These are phyloP conservation scores for Euborellia annulipes DNA, from an alignment of 1,140 invertebrate species.

Conservation along the genomic window DNA sequence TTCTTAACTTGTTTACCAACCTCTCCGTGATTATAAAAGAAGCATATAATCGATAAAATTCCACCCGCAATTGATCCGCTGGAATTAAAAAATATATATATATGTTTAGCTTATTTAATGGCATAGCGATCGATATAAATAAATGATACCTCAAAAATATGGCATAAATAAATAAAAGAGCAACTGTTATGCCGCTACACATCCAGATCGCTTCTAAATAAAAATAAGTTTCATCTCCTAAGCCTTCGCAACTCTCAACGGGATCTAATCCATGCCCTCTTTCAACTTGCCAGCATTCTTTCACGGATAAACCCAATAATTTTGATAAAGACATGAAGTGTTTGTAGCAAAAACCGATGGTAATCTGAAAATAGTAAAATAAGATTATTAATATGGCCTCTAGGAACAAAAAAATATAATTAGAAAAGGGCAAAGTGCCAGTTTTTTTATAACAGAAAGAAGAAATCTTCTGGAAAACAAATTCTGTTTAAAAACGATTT, in stretches of 20 bases:
- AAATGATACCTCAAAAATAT: constrained; percentile 31
- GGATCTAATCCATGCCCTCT: constrained; percentile 41
- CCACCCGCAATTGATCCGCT: constrained; percentile 54
- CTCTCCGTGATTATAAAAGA: constrained; percentile 68
- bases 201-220: constrained; percentile 54
- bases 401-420: no score
- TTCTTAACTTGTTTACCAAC: no score
- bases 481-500: no score
- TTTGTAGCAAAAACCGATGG: constrained; percentile 8
- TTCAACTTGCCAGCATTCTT: constrained; percentile 42
- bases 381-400: neutral
- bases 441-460: no score
- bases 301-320: constrained; percentile 23
- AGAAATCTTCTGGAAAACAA: no score
- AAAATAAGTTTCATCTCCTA: constrained; percentile 58
- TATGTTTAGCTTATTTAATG: no score
- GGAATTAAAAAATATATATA: constrained; percentile 14
- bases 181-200: constrained; percentile 42
- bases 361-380: constrained; percentile 6
- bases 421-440: no score
- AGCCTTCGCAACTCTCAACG: constrained; percentile 61
- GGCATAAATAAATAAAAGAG: constrained; percentile 44
- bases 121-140: no score
- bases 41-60: constrained; percentile 43
- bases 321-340: constrained; percentile 1